These are phyloP conservation scores for Podargus strigoides DNA, from an alignment of 2,797 vertebrate species.

Conservation along the genomic window DNA sequence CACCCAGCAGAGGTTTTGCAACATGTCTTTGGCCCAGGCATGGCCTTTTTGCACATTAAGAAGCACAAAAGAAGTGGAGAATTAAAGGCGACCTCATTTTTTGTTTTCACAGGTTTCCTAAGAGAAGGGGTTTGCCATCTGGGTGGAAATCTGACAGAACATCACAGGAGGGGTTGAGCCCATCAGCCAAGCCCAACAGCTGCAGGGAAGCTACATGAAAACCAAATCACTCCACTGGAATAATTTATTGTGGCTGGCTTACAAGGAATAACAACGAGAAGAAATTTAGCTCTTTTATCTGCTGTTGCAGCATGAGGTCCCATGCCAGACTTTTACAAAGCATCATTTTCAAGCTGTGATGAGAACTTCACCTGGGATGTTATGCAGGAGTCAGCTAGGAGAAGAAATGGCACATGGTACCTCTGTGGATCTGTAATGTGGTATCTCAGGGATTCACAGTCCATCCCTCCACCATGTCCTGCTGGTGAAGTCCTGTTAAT, in stretches of 20 bases:
- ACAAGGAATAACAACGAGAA: not conserved
- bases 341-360: not conserved
- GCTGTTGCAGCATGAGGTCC: not conserved
- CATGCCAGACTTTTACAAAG: not conserved
- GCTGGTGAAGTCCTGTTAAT: not conserved
- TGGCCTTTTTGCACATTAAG: not conserved
- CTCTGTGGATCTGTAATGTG: not conserved
- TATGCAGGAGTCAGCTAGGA: not conserved
- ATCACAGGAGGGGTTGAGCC: not conserved
- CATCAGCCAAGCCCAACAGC: constrained; percentile 14
- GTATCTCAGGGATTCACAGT: not conserved
- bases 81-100: not conserved
- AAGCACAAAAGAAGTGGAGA: not conserved
- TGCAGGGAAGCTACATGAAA: constrained; percentile 23
- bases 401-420: not conserved
- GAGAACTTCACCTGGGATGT: not conserved
- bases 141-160: constrained; percentile 32
- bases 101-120: not conserved
- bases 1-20: not conserved
- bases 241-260: constrained; percentile 31
- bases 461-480: not conserved
- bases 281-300: not conserved
- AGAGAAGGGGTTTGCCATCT: constrained; percentile 21
- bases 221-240: not conserved
- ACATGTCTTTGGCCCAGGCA: not conserved